These are phyloP conservation scores for Arnoldichthys spilopterus DNA, from an alignment of 2,797 vertebrate species.

Conservation along the genomic window DNA sequence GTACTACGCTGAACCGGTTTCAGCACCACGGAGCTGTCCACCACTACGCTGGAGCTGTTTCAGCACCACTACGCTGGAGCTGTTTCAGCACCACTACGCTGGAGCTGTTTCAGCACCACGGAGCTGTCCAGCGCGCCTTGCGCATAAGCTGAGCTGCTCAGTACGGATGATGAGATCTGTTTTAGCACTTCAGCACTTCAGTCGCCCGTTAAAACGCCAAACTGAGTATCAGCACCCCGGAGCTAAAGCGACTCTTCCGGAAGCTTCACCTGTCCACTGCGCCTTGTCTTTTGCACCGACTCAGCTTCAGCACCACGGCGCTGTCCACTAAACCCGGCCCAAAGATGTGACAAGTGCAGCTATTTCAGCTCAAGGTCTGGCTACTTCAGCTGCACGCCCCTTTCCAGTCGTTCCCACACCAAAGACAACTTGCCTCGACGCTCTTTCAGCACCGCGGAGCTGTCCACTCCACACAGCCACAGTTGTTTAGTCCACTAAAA, in stretches of 20 bases:
- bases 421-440: constrained; percentile 63
- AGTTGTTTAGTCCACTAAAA: neutral
- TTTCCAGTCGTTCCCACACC: too few species aligned
- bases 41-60: neutral
- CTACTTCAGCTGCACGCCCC: too few species aligned
- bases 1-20: constrained; percentile 63
- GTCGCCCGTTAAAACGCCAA: too few species aligned
- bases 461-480: neutral
- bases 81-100: constrained; percentile 66
- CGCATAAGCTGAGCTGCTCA: constrained; percentile 66
- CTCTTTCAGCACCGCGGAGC: constrained; percentile 55
- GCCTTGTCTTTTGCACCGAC: too few species aligned
- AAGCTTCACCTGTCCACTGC: too few species aligned
- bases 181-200: too few species aligned
- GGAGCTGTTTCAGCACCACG: constrained; percentile 54
- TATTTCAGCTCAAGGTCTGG: constrained; percentile 16
- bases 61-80: constrained; percentile 63
- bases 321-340: neutral
- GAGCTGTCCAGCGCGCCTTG: constrained; percentile 71
- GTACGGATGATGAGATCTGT: too few species aligned
- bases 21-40: constrained; percentile 69
- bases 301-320: neutral
- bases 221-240: too few species aligned
- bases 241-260: too few species aligned
- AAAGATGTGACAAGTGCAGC: neutral